Percentiles rank a stretch among this genome's conserved stretches.
Evolutionary conservation across 2,113 vertebrate species (phyloP).

Genomic region (Haemorhous mexicanus): DNA sequence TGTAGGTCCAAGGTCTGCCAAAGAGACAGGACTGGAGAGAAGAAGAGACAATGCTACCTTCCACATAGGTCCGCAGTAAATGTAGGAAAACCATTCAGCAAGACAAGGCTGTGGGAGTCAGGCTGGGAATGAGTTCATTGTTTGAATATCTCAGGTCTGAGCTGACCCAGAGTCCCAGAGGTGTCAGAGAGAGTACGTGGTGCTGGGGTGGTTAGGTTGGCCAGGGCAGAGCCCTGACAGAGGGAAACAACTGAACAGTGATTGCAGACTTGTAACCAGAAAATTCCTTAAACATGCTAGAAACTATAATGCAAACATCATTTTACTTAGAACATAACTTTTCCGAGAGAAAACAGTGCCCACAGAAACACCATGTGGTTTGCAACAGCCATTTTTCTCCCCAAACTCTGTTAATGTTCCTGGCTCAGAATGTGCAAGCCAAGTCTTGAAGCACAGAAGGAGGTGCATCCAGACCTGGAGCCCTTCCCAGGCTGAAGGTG

Average conservation of each 20-base stretch:
- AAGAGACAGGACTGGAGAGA: neutral
- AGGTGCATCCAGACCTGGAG: neutral
- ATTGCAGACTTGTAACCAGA: neutral
- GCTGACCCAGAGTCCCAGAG: neutral
- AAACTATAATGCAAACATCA: neutral
- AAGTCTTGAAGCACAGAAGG: neutral
- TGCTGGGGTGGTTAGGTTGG: neutral
- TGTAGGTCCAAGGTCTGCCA: neutral
- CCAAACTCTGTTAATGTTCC: neutral
- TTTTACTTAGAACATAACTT: neutral
- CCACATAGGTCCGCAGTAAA: neutral
- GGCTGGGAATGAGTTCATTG: neutral
- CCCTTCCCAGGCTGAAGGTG: neutral
- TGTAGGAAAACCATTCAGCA: neutral
- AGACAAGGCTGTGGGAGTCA: neutral
- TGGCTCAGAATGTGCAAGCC: neutral
- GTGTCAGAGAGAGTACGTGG: neutral
- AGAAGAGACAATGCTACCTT: neutral
- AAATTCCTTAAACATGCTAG: neutral
- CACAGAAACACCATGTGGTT: neutral
- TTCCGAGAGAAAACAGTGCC: rapidly evolving
- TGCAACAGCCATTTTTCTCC: neutral
- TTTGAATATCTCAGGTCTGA: neutral
- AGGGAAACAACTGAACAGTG: neutral
- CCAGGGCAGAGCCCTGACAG: neutral